Base-by-base conservation (phyloP, 2,888 invertebrate species). In the Coelopa pilipes region DNA sequence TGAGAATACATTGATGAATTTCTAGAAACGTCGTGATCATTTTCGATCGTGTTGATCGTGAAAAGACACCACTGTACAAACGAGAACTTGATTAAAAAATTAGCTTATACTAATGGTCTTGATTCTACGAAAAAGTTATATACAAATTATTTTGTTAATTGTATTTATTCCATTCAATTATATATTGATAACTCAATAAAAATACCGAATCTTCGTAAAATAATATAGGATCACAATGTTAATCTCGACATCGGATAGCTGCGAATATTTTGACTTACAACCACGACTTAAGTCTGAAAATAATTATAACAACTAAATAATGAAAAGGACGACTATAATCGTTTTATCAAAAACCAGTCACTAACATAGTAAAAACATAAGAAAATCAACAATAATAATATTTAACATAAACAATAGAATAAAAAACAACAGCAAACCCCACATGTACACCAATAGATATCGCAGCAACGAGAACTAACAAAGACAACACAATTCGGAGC, bases 401-500 rank as follows among this genome's bases (percentile, higher is more conserved):
- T n/a, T n/a, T n/a, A n/a, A n/a, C n/a, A n/a, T n/a, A n/a, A n/a
- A n/a, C n/a, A 34, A 34, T 34, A 17, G 21, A 1, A n/a, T n/a
- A n/a, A 34, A 60, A 1, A 46, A 63, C 46, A 47, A 45, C 63
- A 46, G 45, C 0, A 45, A 45, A 4, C 5, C 4, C 34, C 34
- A 34, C 4, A 34, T 2, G 4, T 4, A 34, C 34, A 34, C 2
- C 34, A 7, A 34, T 34, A 4, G 34, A 4, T 34, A 3, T 3
- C 45, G 5, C 47, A 63, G 46, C 17, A 17, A 47, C 50, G 11
- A n/a, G 19, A 57, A 45, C 7, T 15, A 68, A 57, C 46, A 12
- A 9, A 34, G 19, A 15, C 55, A 69, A 69, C 17, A 21, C 17
- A 57, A 69, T 57, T 57, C 45, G 46, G 46, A 57, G 15, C 67